A percentile compares a stretch with the other conserved stretches of the same genome.
Evolutionary conservation across 2,888 invertebrate species (phyloP).

Genomic region (Eurytoma adleriae): DNA sequence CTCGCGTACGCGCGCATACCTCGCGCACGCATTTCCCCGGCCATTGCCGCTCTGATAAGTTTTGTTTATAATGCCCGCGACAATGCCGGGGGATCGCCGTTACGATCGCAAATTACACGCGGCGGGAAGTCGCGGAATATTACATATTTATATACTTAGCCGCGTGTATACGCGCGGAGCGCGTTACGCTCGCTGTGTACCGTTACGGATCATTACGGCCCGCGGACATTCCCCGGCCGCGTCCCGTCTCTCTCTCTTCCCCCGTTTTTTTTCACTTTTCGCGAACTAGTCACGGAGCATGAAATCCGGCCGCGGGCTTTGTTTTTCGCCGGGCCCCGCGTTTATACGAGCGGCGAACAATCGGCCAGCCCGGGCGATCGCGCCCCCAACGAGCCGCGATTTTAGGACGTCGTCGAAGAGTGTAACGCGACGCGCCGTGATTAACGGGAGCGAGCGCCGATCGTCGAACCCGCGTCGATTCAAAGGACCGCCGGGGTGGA

Average conservation of each 20-base stretch:
- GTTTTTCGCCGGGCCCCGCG: background rate
- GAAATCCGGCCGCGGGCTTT: background rate
- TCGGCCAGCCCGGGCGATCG: too few relatives aligned
- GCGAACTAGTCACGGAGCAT: constrained; percentile 26
- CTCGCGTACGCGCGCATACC: too few relatives aligned
- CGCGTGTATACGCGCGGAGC: background rate
- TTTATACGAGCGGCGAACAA: too few relatives aligned
- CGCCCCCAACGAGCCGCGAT: too few relatives aligned
- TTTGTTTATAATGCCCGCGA: constrained; percentile 52
- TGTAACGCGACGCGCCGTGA: too few relatives aligned
- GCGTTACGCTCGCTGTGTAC: constrained; percentile 36
- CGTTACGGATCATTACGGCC: constrained; percentile 64
- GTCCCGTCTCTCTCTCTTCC: constrained; percentile 31
- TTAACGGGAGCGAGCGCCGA: too few relatives aligned
- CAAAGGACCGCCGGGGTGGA: too few relatives aligned
- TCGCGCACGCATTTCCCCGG: constrained; percentile 20
- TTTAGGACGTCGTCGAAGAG: too few relatives aligned
- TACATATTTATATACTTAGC: constrained; percentile 48
- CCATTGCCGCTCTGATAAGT: constrained; percentile 54
- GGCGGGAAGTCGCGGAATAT: constrained; percentile 16
- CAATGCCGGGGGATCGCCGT: constrained; percentile 30
- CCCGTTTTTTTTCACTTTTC: constrained; percentile 23
- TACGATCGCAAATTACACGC: constrained; percentile 34
- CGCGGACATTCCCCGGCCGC: constrained; percentile 55
- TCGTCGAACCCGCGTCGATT: too few relatives aligned